These are phyloP conservation scores for Globodera rostochiensis DNA, from an alignment of 1,140 invertebrate species.

Conservation along the genomic window DNA sequence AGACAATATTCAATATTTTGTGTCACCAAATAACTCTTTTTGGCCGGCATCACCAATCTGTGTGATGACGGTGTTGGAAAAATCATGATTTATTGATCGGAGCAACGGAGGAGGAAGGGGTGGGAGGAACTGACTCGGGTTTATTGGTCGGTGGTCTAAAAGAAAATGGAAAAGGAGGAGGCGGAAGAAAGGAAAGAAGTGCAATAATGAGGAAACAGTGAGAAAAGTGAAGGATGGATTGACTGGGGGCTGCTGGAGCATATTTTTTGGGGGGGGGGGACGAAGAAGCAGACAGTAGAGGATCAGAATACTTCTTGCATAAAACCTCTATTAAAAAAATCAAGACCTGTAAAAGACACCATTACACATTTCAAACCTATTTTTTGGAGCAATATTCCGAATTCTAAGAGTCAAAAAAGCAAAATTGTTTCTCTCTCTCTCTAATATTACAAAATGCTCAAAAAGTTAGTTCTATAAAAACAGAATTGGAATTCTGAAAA, in stretches of 20 bases:
- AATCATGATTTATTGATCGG: slow-evolving; percentile 3
- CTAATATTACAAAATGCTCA: too few relatives aligned
- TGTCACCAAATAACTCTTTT: too few relatives aligned
- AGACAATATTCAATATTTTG: too few relatives aligned
- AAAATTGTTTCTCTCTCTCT: too few relatives aligned
- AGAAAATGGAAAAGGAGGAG: not conserved
- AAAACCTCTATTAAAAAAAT: too few relatives aligned
- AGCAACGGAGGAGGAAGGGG: not conserved
- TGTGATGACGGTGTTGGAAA: not conserved
- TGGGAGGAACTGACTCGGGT: not conserved
- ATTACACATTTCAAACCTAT: too few relatives aligned
- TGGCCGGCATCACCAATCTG: not conserved
- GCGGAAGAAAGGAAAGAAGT: not conserved
- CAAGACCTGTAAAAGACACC: too few relatives aligned
- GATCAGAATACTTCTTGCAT: too few relatives aligned
- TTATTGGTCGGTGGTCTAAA: not conserved
- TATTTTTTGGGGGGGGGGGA: not conserved
- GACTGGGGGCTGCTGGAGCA: not conserved
- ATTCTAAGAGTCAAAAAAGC: too few relatives aligned
- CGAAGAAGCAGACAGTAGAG: not conserved
- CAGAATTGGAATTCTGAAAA: too few relatives aligned
- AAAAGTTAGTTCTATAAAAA: too few relatives aligned
- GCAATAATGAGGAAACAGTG: slow-evolving; percentile 4
- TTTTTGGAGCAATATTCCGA: too few relatives aligned
- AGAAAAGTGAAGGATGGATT: not conserved